Conservation (phyloP, 2,113 vertebrate genomes). For the Grantiella picta region DNA sequence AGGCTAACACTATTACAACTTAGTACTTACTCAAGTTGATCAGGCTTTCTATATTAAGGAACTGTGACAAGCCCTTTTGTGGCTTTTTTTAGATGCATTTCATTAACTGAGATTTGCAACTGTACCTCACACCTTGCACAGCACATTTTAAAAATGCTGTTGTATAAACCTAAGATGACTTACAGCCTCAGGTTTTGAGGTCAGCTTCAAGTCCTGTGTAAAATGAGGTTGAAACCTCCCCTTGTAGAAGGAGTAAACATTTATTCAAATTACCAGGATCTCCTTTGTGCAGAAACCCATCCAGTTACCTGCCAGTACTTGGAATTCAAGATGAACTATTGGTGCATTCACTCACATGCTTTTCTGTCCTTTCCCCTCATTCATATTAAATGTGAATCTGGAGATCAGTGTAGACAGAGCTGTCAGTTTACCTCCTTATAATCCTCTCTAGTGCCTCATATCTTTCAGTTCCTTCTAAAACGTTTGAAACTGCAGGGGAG, state of each 20-base stretch:
- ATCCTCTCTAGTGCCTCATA: background rate
- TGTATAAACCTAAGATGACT: background rate
- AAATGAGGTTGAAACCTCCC: background rate
- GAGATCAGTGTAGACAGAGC: background rate
- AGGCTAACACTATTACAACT: background rate
- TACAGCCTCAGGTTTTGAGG: background rate
- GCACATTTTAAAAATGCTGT: background rate
- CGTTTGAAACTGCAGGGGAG: background rate
- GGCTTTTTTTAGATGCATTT: background rate
- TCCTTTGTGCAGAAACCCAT: background rate
- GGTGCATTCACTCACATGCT: background rate
- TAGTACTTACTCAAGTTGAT: background rate
- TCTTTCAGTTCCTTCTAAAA: background rate
- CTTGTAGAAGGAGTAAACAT: background rate
- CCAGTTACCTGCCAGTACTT: background rate
- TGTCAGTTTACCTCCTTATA: background rate
- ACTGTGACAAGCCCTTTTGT: background rate
- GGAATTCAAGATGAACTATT: background rate
- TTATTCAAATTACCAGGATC: background rate
- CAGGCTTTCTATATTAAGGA: background rate
- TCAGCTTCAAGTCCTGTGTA: background rate
- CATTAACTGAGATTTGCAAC: background rate
- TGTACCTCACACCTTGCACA: background rate
- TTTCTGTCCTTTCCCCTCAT: background rate
- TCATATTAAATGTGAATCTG: background rate